Base-by-base conservation (phyloP, 1,140 invertebrate species). In the Pseudachorutes palmiensis region DNA sequence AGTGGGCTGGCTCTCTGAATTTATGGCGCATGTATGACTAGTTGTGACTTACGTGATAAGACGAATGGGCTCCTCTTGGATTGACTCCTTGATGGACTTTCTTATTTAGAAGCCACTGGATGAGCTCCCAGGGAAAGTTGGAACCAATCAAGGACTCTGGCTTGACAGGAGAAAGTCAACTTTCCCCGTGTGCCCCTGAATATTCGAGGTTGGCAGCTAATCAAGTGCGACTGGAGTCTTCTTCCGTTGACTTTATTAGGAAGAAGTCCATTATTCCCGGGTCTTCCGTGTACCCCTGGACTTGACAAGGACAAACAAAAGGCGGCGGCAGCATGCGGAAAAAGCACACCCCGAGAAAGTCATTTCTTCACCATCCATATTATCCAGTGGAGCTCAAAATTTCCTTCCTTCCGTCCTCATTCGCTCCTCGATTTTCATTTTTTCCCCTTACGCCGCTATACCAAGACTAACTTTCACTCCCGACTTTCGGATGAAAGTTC, bases 61-160 rank as follows among this genome's bases (percentile, higher is more conserved):
- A 55, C 51, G 51, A 55, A 55, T 55, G 51, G 51, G 5, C 19
- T 5, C 36, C 19, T 41, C 36, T n/a, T n/a, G 36, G 36, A 41
- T 41, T 41, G 36, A 55, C 51, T 55, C 51, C 51, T 55, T 55
- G 51, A 55, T 55, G 51, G 51, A 55, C 51, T 55, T 55, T 55
- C 24, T 24, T 55, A 9, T 5, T 55, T 55, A 26, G 51, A 24
- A 41, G 36, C 36, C 19, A 41, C 36, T 41, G 36, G 36, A 41
- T 41, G 36, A 41, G 36, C 36, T 9, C 5, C 5, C 5, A 41
- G 36, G 19, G 36, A 41, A 41, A 41, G 36, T 19, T 41, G 5
- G 36, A 41, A 41, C 36, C 36, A 41, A 41, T 26, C 24, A 19
- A 3, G 12, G 51, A 24, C 9, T 12, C 51, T 24, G 24, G 9